Evolutionary conservation across 2,888 invertebrate genomes (phyloP).

Genomic region (Cerastis rubricosa): DNA sequence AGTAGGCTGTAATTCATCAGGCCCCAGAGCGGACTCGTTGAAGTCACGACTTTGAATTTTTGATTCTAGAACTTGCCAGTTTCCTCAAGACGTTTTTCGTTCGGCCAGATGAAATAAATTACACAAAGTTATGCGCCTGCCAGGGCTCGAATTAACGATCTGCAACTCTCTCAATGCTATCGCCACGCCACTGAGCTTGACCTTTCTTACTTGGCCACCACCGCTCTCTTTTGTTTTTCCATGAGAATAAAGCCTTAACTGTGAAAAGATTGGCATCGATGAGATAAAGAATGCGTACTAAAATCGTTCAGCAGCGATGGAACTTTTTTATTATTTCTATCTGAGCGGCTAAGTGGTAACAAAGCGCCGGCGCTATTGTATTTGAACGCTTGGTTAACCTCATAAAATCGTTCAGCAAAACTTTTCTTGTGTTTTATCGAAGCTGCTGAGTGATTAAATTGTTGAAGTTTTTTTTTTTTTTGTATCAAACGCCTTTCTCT

Average conservation of each 20-base stretch:
- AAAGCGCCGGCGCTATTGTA: slow-evolving; percentile 35
- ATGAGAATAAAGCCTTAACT: neutral
- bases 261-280: neutral
- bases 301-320: neutral
- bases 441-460: neutral
- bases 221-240: neutral
- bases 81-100: neutral
- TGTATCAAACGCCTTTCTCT: neutral
- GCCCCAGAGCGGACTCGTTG: neutral
- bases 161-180: neutral
- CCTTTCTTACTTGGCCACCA: neutral
- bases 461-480: neutral
- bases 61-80: neutral
- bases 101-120: neutral
- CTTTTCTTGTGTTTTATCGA: slow-evolving; percentile 17
- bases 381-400: slow-evolving; percentile 38
- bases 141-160: neutral
- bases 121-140: neutral
- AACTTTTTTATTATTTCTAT: slow-evolving; percentile 20
- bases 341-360: slow-evolving; percentile 34
- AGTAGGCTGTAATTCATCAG: no score
- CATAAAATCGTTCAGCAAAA: slow-evolving; percentile 29
- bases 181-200: neutral
- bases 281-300: slow-evolving; percentile 4
- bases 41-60: neutral